Evolutionary conservation across 2,797 vertebrate genomes (phyloP), one percentile per base, ranked within the genome.

Genomic region (Euthynnus affinis): DNA sequence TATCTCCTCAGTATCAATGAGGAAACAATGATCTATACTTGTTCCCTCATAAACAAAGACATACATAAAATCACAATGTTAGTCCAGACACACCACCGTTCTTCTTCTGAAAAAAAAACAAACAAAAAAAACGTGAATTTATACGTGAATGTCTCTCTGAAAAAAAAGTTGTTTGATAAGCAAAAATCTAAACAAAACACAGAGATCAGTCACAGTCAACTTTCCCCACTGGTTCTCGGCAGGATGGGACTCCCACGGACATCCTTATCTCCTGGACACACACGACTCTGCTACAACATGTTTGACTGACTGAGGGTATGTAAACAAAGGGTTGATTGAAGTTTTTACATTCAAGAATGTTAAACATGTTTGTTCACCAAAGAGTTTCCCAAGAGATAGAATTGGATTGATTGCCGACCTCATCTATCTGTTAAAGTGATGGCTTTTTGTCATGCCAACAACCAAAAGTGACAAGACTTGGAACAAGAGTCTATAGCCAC

Each of bases 221-320:
- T 29, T 51, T 18, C 9, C 23, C 32, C 4, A 1, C 12, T 37
- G 49, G 67, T 62, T 80, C 84, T 34, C 66, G 0, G 86, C 69
- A 72, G 78, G 86, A 37, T 3, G 6, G 37, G 76, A 44, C 75
- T 44, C 78, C 65, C 0, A n/a, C 27, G 77, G 60, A 57, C 74
- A 40, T 64, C 65, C 52, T 80, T 78, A 82, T 84, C 87, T 85
- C 66, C 52, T 34, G 60, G 57, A 63, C 74, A 76, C 73, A 83
- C n/a, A 29, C 57, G 77, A 73, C 68, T 56, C 69, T 2, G 34
- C 57, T 63, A 8, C 66, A 44, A 57, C 82, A 74, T 79, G 82
- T 89, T 86, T 82, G 59, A 83, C 61, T 81, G 57, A 65, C 74
- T 25, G 80, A 80, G 88, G 88, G 64, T 80, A 18, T 42, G 78